phyloP scores from a whole-genome alignment of 2,888 invertebrate genomes.

The Calameuta pallipes region DNA sequence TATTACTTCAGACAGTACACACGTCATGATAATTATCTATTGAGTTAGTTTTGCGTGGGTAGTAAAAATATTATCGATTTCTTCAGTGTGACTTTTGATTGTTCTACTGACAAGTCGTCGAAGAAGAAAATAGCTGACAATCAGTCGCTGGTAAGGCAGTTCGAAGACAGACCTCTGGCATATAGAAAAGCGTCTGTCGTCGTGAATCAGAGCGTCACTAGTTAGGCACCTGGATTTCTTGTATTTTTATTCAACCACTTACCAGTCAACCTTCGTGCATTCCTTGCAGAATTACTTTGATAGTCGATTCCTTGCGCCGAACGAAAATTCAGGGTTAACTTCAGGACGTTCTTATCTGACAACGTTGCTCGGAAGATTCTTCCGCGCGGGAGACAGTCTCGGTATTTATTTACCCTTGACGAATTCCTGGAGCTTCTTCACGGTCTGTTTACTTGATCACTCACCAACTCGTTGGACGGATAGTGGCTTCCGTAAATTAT shows the following conservation, averaged over 20 bases:
- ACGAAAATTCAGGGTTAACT: neutral
- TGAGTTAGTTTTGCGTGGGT: too few relatives aligned
- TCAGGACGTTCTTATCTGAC: neutral
- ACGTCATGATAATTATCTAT: too few relatives aligned
- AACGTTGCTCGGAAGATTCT: neutral
- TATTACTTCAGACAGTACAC: too few relatives aligned
- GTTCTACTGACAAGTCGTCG: neutral
- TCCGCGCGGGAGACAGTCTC: neutral
- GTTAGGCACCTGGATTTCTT: conserved; percentile 43
- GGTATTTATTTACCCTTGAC: neutral
- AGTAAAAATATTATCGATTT: neutral
- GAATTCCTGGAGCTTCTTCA: neutral
- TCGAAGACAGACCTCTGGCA: neutral
- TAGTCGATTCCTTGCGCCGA: neutral
- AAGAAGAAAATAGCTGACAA: neutral
- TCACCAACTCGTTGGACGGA: neutral
- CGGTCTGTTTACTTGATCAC: neutral
- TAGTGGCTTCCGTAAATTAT: neutral
- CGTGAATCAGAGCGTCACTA: conserved; percentile 61
- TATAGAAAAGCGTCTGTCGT: conserved; percentile 21
- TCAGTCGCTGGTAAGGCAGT: neutral
- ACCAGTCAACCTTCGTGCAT: neutral
- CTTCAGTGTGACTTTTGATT: neutral
- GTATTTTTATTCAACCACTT: conserved; percentile 8
- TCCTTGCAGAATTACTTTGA: neutral